A percentile compares a stretch with the other conserved stretches of the same genome.
Evolutionary conservation across 1,140 invertebrate genomes (phyloP).

Genomic region (Centruroides vittatus): DNA sequence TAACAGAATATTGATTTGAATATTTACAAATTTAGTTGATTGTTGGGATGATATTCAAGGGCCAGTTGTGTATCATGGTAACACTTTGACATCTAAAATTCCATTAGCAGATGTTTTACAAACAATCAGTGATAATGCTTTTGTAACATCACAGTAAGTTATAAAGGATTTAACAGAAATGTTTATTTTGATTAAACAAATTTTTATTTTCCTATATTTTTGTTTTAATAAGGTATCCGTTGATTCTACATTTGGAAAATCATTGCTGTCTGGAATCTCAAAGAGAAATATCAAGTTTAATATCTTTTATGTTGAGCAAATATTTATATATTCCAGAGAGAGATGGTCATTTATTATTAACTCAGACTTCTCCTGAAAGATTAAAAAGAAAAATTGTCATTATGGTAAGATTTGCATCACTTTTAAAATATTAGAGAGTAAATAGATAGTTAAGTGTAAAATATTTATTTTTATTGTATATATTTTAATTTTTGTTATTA

Average conservation of each 20-base stretch:
- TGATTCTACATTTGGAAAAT: slow-evolving; percentile 33
- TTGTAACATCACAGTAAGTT: slow-evolving; percentile 33
- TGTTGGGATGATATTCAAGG: slow-evolving; percentile 40
- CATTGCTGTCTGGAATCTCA: slow-evolving; percentile 30
- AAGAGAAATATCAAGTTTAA: slow-evolving; percentile 21
- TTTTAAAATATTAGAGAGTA: no score
- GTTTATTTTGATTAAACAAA: neutral
- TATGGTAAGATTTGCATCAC: slow-evolving; percentile 20
- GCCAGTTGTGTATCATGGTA: slow-evolving; percentile 37
- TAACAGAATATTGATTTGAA: no score
- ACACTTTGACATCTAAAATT: slow-evolving; percentile 42
- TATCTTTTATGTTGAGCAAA: slow-evolving; percentile 22
- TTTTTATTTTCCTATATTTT: neutral
- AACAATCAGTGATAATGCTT: slow-evolving; percentile 41
- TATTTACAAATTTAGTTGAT: slow-evolving; percentile 30
- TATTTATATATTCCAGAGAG: slow-evolving; percentile 21
- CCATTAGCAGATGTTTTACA: slow-evolving; percentile 38
- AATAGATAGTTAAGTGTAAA: no score
- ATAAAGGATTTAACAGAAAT: neutral
- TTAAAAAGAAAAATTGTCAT: slow-evolving; percentile 29
- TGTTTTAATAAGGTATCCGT: slow-evolving; percentile 25
- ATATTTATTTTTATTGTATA: no score
- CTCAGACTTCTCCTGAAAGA: slow-evolving; percentile 25
- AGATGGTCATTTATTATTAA: slow-evolving; percentile 10
- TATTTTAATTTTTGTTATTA: no score